Conservation (phyloP, 1,140 invertebrate species). For the Cotesia vestalis region DNA sequence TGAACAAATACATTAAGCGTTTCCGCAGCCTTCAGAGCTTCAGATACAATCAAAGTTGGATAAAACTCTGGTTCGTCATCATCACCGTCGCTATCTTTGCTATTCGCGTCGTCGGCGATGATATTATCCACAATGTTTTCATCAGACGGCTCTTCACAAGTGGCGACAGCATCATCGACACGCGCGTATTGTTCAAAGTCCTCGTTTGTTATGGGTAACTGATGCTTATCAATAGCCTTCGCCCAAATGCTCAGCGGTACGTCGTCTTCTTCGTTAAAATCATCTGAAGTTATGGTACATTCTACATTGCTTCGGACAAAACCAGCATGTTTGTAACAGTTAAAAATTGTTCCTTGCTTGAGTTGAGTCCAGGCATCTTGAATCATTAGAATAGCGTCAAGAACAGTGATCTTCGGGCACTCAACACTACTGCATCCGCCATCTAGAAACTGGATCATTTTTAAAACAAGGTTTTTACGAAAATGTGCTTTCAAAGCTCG, state of each 20-base stretch:
- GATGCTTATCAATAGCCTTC: neutral
- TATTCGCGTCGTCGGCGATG: neutral
- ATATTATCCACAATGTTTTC: conserved; percentile 2
- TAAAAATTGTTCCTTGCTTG: neutral
- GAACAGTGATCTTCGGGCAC: neutral
- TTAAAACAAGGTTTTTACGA: neutral
- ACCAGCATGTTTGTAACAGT: neutral
- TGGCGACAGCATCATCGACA: neutral
- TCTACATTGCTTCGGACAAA: neutral
- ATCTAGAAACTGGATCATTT: neutral
- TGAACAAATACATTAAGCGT: neutral
- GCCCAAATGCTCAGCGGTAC: neutral
- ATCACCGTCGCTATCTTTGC: neutral
- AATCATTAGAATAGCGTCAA: conserved; percentile 1
- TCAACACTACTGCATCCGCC: too few species aligned
- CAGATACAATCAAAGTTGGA: neutral
- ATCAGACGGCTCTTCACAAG: neutral
- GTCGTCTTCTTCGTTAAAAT: neutral
- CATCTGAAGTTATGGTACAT: neutral
- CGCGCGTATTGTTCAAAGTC: neutral
- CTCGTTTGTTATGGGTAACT: neutral
- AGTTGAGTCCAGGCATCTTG: neutral
- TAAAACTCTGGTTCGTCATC: neutral
- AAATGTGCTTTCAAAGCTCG: neutral
- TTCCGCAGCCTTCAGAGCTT: neutral